Evolutionary conservation across 1,140 invertebrate genomes (phyloP).

Genomic region (Eumeta japonica): DNA sequence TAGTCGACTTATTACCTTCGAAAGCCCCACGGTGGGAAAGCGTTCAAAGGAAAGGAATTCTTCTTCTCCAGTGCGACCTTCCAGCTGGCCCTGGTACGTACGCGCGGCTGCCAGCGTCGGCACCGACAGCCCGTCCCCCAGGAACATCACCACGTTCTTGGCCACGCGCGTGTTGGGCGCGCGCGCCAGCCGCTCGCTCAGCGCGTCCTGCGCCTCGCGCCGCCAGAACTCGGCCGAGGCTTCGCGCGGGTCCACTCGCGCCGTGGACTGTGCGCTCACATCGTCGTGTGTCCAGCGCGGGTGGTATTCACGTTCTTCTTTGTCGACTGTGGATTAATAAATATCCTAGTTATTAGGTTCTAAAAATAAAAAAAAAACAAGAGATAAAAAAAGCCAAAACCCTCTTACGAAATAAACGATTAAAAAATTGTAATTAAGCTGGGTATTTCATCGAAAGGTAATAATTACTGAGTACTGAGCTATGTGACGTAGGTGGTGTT

Average conservation of each 20-base stretch:
- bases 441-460: too few species aligned
- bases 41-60: slow-evolving; percentile 68
- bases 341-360: too few species aligned
- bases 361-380: too few species aligned
- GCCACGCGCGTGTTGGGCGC: slow-evolving; percentile 34
- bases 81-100: slow-evolving; percentile 64
- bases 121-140: slow-evolving; percentile 78
- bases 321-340: too few species aligned
- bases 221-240: slow-evolving; percentile 18
- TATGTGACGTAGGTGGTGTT: too few species aligned
- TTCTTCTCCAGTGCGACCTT: slow-evolving; percentile 63
- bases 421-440: too few species aligned
- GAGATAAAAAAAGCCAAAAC: too few species aligned
- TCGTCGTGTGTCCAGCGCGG: too few species aligned
- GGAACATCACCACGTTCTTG: slow-evolving; percentile 72
- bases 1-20: slow-evolving; percentile 61
- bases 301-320: too few species aligned
- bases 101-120: slow-evolving; percentile 69
- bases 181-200: background rate
- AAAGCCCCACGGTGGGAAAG: slow-evolving; percentile 69
- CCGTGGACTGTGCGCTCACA: too few species aligned
- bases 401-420: too few species aligned
- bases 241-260: slow-evolving; percentile 12
- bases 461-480: too few species aligned
- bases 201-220: slow-evolving; percentile 13